These are phyloP conservation scores for Drosophila meridionalis DNA, from an alignment of 2,888 invertebrate genomes.

Conservation along the genomic window DNA sequence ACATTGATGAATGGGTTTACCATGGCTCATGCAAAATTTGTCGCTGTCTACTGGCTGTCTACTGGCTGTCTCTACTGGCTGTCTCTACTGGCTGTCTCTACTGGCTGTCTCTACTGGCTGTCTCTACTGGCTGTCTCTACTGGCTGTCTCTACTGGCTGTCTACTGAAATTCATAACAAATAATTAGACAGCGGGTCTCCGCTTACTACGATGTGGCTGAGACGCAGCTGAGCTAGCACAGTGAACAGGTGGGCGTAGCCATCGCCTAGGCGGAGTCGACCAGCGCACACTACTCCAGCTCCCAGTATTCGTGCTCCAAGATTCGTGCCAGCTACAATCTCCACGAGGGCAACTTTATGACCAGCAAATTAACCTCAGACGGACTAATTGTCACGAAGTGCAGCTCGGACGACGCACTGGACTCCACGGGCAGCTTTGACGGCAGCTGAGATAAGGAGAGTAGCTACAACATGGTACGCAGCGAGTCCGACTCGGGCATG, in stretches of 20 bases:
- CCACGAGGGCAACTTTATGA: constrained; percentile 85
- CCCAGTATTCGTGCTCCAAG: constrained; percentile 85
- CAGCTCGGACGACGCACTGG: constrained; percentile 84
- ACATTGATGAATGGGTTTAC: too few relatives aligned
- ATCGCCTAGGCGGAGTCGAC: constrained; percentile 50
- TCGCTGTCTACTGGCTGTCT: too few relatives aligned
- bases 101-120: too few relatives aligned
- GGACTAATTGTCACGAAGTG: constrained; percentile 85
- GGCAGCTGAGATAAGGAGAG: constrained; percentile 85
- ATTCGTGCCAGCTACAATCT: constrained; percentile 84
- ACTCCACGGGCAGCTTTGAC: constrained; percentile 85
- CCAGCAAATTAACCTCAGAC: constrained; percentile 85
- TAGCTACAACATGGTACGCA: constrained; percentile 85
- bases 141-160: too few relatives aligned
- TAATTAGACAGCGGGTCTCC: constrained; percentile 65
- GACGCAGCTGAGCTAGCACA: constrained; percentile 81
- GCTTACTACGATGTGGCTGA: constrained; percentile 85
- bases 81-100: too few relatives aligned
- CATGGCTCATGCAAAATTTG: too few relatives aligned
- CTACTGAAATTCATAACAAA: too few relatives aligned
- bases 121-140: too few relatives aligned
- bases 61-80: too few relatives aligned
- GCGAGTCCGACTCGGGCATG: constrained; percentile 85
- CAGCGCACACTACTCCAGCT: constrained; percentile 77
- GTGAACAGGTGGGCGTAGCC: constrained; percentile 71